These are phyloP conservation scores for Caenorhabditis brenneri DNA, from an alignment of 1,140 invertebrate species.

Conservation along the genomic window DNA sequence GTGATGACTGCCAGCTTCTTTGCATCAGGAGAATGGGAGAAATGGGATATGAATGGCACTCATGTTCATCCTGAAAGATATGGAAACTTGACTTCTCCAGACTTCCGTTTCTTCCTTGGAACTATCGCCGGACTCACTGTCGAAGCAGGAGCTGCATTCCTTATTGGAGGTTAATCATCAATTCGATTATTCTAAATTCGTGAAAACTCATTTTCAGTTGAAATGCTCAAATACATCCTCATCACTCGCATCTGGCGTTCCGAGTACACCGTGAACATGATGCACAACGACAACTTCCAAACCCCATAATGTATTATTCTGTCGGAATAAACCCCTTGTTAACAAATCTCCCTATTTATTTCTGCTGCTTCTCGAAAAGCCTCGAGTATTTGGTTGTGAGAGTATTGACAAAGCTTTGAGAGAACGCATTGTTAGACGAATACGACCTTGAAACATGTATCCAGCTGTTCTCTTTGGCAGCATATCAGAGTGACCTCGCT, in stretches of 20 bases:
- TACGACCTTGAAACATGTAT: too few relatives aligned
- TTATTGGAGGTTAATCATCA: background rate
- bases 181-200: too few relatives aligned
- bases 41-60: background rate
- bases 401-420: too few relatives aligned
- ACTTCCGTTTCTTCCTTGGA: constrained; percentile 9
- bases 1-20: background rate
- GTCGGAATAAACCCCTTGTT: background rate
- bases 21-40: constrained; percentile 1
- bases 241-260: background rate
- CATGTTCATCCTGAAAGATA: background rate
- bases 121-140: background rate
- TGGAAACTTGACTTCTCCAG: background rate
- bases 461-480: too few relatives aligned
- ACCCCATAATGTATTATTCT: background rate
- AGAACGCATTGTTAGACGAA: too few relatives aligned
- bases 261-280: background rate
- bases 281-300: background rate
- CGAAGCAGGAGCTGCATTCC: background rate
- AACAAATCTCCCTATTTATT: background rate
- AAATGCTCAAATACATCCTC: background rate
- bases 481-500: too few relatives aligned
- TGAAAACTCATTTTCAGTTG: background rate
- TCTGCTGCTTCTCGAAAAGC: too few relatives aligned
- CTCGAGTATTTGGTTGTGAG: too few relatives aligned